A percentile compares a stretch with the other conserved stretches of the same genome.
These are phyloP conservation scores for Physella acuta DNA, from an alignment of 1,140 invertebrate genomes.

Conservation along the genomic window DNA sequence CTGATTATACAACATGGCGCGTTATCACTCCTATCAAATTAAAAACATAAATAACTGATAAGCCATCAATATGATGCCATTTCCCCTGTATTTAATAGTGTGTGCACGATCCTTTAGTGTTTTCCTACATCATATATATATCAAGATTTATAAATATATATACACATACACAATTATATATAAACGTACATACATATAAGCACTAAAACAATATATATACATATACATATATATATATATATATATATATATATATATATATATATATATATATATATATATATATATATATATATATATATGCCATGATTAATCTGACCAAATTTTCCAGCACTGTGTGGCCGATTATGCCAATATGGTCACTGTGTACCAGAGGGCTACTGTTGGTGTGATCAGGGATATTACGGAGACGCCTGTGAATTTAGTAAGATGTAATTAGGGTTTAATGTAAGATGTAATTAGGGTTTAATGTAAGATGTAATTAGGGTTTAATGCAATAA, in stretches of 20 bases:
- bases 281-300: not conserved
- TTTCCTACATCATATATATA: not conserved
- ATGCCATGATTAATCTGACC: not conserved
- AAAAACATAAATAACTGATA: too few relatives aligned
- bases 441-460: too few relatives aligned
- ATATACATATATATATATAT: not conserved
- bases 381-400: slow-evolving; percentile 50
- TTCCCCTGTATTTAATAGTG: too few relatives aligned
- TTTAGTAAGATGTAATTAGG: too few relatives aligned
- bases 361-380: slow-evolving; percentile 45
- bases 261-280: not conserved
- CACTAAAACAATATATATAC: not conserved
- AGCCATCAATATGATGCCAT: too few relatives aligned
- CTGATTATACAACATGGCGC: too few relatives aligned
- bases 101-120: too few relatives aligned
- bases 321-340: slow-evolving; percentile 41
- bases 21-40: too few relatives aligned
- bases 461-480: too few relatives aligned
- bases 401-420: slow-evolving; percentile 61
- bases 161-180: too few relatives aligned
- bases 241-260: not conserved
- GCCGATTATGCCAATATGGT: slow-evolving; percentile 47
- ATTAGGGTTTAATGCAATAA: too few relatives aligned
- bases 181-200: not conserved
- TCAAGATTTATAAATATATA: not conserved